A percentile compares a stretch with the other conserved stretches of the same genome.
phyloP scores from a whole-genome alignment of 2,113 vertebrate genomes.

The Ploceus nigricollis region DNA sequence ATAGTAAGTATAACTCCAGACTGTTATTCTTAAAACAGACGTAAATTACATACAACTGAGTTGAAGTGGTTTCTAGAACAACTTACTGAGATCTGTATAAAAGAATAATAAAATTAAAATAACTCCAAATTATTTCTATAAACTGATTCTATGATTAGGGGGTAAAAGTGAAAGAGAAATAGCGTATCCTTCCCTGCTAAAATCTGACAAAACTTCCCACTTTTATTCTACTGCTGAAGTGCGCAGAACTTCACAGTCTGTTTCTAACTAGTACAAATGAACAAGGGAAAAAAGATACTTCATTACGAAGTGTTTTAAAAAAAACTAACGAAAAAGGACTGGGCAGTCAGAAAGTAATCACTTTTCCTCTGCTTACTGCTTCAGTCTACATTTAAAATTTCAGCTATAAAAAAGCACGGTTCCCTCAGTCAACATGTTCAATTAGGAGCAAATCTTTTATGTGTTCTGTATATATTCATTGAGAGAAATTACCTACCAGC shows the following conservation, averaged over 20 bases:
- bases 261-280: not conserved
- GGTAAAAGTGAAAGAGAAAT: not conserved
- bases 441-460: not conserved
- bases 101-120: not conserved
- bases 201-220: not conserved
- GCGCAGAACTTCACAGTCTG: not conserved
- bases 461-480: not conserved
- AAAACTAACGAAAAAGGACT: not conserved
- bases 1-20: not conserved
- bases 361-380: not conserved
- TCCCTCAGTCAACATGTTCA: not conserved
- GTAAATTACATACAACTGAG: not conserved
- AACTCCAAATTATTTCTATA: not conserved
- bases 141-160: not conserved
- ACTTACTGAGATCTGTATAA: not conserved
- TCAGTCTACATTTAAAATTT: not conserved
- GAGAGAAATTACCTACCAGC: not conserved
- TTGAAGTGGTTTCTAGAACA: not conserved
- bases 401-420: not conserved
- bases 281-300: not conserved
- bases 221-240: not conserved
- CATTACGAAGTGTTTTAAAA: not conserved
- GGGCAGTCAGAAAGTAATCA: not conserved
- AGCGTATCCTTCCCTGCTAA: not conserved
- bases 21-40: not conserved